phyloP scores from a whole-genome alignment of 2,888 invertebrate species.

The Leptarthrus brevirostris region DNA sequence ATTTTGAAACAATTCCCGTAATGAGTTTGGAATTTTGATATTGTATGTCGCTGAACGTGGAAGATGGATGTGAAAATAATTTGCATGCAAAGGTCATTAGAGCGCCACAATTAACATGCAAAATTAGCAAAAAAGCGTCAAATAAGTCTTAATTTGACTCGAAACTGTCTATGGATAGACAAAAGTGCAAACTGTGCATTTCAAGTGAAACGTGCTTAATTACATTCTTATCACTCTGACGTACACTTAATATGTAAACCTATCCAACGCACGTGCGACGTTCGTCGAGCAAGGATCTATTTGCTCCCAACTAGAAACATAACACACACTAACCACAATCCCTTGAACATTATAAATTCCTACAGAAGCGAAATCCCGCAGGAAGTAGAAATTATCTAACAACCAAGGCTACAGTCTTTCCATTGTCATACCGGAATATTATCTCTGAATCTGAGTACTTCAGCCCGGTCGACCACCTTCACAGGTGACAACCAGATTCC shows the following conservation, averaged over 20 bases:
- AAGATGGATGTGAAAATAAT: not conserved
- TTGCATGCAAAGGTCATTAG: conserved; percentile 10
- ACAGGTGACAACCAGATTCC: conserved; percentile 8
- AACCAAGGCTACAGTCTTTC: not conserved
- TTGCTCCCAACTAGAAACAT: no score
- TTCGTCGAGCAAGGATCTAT: no score
- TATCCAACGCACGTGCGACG: no score
- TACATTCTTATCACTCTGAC: no score
- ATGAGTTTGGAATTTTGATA: conserved; percentile 22
- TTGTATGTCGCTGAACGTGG: conserved; percentile 4
- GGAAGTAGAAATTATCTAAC: conserved; percentile 1
- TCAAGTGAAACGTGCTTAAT: no score
- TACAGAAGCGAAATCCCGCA: conserved; percentile 17
- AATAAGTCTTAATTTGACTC: not conserved
- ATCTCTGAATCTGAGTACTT: not conserved
- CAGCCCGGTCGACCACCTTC: not conserved
- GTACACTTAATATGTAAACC: no score
- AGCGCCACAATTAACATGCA: conserved; percentile 19
- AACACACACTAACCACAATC: no score
- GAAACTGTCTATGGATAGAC: no score
- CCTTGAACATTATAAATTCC: no score
- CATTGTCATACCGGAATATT: not conserved
- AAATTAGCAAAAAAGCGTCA: conserved; percentile 11
- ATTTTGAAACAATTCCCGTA: conserved; percentile 33
- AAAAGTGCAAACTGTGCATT: no score